Percentiles rank a stretch among this genome's conserved stretches.
phyloP scores from a whole-genome alignment of 2,113 vertebrate species.

The Pitta sordida region DNA sequence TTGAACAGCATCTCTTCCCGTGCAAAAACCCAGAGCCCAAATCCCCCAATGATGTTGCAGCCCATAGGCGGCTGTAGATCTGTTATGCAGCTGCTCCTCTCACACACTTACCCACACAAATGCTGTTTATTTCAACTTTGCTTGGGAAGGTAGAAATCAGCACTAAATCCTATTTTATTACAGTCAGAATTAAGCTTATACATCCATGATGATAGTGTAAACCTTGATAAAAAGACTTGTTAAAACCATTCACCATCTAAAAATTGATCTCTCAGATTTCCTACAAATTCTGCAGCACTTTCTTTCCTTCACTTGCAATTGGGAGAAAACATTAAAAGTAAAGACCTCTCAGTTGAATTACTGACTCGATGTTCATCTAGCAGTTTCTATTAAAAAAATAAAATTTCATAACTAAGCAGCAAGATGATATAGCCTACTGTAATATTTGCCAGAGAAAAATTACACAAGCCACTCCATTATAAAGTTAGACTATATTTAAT shows the following conservation, averaged over 20 bases:
- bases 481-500: conserved; percentile 19
- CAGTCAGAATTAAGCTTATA: background rate
- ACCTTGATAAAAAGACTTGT: background rate
- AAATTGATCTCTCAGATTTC: background rate
- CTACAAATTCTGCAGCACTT: background rate
- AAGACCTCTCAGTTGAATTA: background rate
- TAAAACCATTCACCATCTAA: background rate
- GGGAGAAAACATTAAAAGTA: background rate
- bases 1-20: background rate
- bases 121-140: conserved; percentile 6
- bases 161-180: conserved; percentile 18
- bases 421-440: background rate
- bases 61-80: background rate
- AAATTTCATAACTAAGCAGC: background rate
- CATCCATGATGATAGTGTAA: background rate
- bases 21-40: background rate
- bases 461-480: background rate
- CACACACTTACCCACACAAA: conserved; percentile 21
- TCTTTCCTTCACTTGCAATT: background rate
- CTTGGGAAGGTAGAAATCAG: background rate
- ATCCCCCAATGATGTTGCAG: background rate
- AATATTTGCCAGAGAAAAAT: conserved; percentile 19
- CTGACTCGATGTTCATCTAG: background rate
- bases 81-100: background rate
- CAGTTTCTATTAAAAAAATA: background rate